Evolutionary conservation across 2,888 invertebrate genomes (phyloP).

Genomic region (Timema podura): DNA sequence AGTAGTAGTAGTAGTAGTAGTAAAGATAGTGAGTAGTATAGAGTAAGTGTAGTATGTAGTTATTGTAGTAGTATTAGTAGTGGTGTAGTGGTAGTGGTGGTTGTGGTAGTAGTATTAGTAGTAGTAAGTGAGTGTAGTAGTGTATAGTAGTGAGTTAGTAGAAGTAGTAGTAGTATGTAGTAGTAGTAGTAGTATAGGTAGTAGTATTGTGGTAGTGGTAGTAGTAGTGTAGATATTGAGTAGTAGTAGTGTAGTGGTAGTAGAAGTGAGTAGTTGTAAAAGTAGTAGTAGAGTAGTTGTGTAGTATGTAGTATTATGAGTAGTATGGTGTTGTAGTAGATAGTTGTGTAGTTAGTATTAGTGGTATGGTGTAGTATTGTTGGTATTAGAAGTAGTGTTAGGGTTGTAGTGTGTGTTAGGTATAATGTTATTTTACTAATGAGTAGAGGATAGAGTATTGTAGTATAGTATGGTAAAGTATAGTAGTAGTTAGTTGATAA

Average conservation of each 20-base stretch:
- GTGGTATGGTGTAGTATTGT: no score
- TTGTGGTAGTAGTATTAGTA: no score
- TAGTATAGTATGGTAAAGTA: no score
- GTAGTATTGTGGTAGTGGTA: background rate
- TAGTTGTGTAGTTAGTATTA: no score
- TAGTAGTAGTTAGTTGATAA: no score
- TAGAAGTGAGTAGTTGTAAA: background rate
- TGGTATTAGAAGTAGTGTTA: no score
- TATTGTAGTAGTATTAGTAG: background rate
- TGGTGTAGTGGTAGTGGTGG: no score
- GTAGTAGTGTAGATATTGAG: background rate
- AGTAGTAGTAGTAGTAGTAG: background rate
- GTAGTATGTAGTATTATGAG: background rate
- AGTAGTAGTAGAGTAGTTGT: background rate
- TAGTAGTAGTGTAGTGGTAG: background rate
- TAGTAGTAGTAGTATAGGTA: background rate
- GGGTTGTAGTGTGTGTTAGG: no score
- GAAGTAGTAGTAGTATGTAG: background rate
- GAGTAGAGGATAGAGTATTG: no score
- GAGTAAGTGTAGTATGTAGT: background rate
- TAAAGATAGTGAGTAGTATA: background rate
- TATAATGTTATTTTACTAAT: no score
- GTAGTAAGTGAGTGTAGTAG: background rate
- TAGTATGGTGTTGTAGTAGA: no score
- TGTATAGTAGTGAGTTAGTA: background rate